Evolutionary conservation across 2,888 invertebrate species (phyloP), one percentile per base, ranked within the genome.

Genomic region (Conops quadrifasciatus): DNA sequence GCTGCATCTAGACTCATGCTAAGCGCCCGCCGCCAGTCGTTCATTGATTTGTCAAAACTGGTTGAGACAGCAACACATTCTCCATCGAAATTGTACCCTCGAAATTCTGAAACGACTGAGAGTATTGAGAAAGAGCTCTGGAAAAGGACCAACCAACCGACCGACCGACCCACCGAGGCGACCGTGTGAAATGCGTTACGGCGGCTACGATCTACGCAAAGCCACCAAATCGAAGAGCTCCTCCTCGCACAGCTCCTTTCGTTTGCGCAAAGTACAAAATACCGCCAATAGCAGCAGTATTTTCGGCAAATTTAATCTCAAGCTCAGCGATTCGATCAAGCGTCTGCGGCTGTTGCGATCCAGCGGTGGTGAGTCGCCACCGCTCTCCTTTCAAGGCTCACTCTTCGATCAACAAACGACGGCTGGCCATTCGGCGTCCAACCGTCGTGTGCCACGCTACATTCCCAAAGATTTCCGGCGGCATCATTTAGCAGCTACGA

Each of bases 191-290:
- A 86, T 86, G 85, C 85, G 85, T 75, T 84, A 84, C 78, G 85
- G 85, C 66, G 85, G 83, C 72, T 86, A 86, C 75, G 85, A 85
- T 79, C 76, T 86, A 56, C 80, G 82, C 67, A 83, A 84, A 75
- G 84, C 83, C 60, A 79, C 82, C 19, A 82, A 84, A 77, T 81
- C 83, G 36, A 78, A 81, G 62, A 60, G 36, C 11, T 49, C 59
- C 59, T 65, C 75, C 4, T 70, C 73, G 56, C 78, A 80, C 30
- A 81, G 82, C 66, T 80, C 83, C 63, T 82, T 83, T 72, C 82
- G 82, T 1, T 71, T 85, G 71, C 75, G 74, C 62, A 82, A 82
- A 66, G 82, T 85, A 4, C 84, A 84, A 76, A 84, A 81, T 67
- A 82, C 83, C n/a, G 82, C 84, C 5, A 36, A 36, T 9, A 36